Base-by-base conservation (phyloP, 2,888 invertebrate species). In the Patella depressa region DNA sequence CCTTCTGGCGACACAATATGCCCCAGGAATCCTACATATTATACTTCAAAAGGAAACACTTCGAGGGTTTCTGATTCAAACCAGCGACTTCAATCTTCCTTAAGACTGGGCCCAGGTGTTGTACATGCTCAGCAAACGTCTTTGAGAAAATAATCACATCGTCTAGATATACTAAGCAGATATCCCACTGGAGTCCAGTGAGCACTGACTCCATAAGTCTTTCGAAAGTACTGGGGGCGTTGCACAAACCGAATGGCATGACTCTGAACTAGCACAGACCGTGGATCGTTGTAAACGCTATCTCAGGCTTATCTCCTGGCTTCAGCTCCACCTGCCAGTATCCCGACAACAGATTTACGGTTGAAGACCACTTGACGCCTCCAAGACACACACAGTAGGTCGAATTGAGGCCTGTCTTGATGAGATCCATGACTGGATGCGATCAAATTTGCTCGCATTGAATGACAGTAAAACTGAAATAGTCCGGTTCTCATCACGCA, bases 11-110 rank as follows among this genome's bases (percentile, higher is more conserved):
- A 69, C 11, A 78, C 71, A 12, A 78, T 45, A 71, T 72, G 72
- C 15, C 76, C 76, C 19, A 75, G 45, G 71, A 71, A 77, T 77
- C 12, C 29, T 12, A 78, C 76, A 17, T n/a, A n/a, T n/a, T 77
- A 19, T 53, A 14, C 45, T 34, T 29, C 14, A 78, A 53, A 4
- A 76, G 19, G 4, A 72, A 17, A 55, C 74, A 78, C 53, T 78
- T 78, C 11, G 17, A n/a, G 3, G 57, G 71, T 71, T 74, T 76
- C 19, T 76, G 59, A 57, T 78, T 78, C 24, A 76, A 71, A 11
- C 72, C 75, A 29, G 17, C 45, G 71, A 54, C 55, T 55, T 45
- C 45, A 24, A 78, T 19, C 71, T 75, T 34, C 9, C 53, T 4
- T 7, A 78, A 72, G n/a, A 78, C 76, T 54, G 71, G 59, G 55